Evolutionary conservation across 2,888 invertebrate genomes (phyloP), one percentile per base, ranked within the genome.

Genomic region (Cyclophora punctaria): DNA sequence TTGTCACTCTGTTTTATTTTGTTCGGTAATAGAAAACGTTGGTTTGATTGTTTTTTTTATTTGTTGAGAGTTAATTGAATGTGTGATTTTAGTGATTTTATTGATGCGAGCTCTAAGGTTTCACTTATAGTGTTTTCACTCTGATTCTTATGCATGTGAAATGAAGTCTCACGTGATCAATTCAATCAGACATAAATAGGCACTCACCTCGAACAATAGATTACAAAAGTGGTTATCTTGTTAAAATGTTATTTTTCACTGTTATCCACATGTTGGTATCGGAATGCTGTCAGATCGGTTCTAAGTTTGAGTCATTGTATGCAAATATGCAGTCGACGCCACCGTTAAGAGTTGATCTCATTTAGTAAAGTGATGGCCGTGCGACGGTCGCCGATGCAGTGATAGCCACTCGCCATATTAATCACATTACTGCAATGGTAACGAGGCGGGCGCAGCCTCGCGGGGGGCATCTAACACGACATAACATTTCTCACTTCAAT

Each of bases 401-500:
- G 80, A 82, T 81, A 81, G 56, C 63, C 63, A 59, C 3, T 34
- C 52, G 58, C 49, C 58, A 69, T 75, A 84, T 85, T 79, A 78
- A 84, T 86, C 83, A 81, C 75, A 71, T 55, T 53, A 54, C 64
- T 53, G 74, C 78, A 82, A 80, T 75, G 80, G 78, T 74, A 71
- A 60, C 60, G 51, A 60, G 63, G 55, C 67, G 52, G 62, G 62
- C 59, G 54, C 61, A 49, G 60, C 76, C 62, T 71, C 75, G 73
- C 81, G 80, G 82, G 82, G 81, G 83, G 83, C 71, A 73, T 65
- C 70, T 73, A 59, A 63, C 63, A 68, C 74, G 77, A 84, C 84
- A 79, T 76, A 76, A 75, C 80, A 84, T 84, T 83, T 86, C 83
- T 85, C 85, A 86, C 84, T 82, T 84, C 79, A 80, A 83, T 82